Percentiles rank a stretch among this genome's conserved stretches.
phyloP scores from a whole-genome alignment of 2,888 invertebrate genomes.

The Argynnis bischoffii region DNA sequence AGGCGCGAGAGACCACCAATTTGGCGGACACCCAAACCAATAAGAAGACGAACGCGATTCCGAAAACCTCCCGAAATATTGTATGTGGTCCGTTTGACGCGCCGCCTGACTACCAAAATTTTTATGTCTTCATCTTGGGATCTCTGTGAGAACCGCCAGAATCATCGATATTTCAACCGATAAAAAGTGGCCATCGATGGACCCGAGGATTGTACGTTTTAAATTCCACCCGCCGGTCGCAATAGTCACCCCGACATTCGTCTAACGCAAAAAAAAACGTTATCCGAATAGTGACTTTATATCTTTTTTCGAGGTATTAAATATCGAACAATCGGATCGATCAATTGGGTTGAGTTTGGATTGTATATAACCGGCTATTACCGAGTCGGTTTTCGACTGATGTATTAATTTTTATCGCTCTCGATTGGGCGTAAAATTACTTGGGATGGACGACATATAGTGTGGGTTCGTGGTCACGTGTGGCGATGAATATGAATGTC shows the following conservation, averaged over 20 bases:
- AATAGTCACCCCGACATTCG: constrained; percentile 76
- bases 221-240: constrained; percentile 62
- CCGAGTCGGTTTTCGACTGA: constrained; percentile 54
- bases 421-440: constrained; percentile 79
- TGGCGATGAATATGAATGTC: constrained; percentile 75
- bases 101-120: constrained; percentile 71
- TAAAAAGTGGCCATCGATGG: constrained; percentile 57
- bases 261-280: constrained; percentile 70
- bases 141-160: constrained; percentile 64
- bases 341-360: constrained; percentile 62
- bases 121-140: constrained; percentile 77
- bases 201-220: constrained; percentile 58
- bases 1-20: constrained; percentile 79
- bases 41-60: constrained; percentile 58
- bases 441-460: constrained; percentile 62
- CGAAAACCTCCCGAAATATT: constrained; percentile 67
- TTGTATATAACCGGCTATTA: constrained; percentile 46
- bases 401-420: constrained; percentile 76
- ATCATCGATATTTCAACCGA: constrained; percentile 57
- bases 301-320: constrained; percentile 60
- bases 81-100: constrained; percentile 77
- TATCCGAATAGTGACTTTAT: constrained; percentile 64
- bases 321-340: constrained; percentile 48
- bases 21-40: constrained; percentile 66
- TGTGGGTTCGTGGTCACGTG: constrained; percentile 67